Percentiles rank a stretch among this genome's conserved stretches.
Evolutionary conservation across 2,888 invertebrate species (phyloP).

Genomic region (Andrena dorsata): DNA sequence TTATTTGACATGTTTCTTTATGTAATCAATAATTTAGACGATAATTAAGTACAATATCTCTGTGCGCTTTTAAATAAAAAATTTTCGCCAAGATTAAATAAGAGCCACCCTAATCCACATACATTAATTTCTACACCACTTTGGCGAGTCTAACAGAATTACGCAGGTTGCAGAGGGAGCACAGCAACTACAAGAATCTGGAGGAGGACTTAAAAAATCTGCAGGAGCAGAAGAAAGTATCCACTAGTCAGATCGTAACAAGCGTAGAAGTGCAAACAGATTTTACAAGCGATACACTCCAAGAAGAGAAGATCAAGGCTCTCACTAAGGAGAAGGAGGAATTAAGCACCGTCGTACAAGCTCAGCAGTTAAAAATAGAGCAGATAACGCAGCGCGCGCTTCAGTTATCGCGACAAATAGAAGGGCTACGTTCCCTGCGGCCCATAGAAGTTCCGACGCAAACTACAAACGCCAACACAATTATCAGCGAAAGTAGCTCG

Average conservation of each 20-base stretch:
- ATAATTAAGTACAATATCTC: too few species aligned
- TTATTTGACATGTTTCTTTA: too few species aligned
- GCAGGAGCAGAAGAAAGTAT: constrained; percentile 73
- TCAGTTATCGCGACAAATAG: constrained; percentile 79
- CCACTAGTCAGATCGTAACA: constrained; percentile 52
- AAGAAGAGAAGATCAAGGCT: constrained; percentile 69
- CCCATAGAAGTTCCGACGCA: constrained; percentile 67
- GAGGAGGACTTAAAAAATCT: constrained; percentile 78
- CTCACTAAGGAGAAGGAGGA: constrained; percentile 79
- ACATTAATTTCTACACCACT: too few species aligned
- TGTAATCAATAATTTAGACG: too few species aligned
- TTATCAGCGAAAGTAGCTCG: constrained; percentile 82
- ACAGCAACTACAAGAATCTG: constrained; percentile 73
- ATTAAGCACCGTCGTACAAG: constrained; percentile 75
- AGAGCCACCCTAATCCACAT: too few species aligned
- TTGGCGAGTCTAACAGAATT: constrained; percentile 13
- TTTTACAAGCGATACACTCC: constrained; percentile 55
- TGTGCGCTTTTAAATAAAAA: too few species aligned
- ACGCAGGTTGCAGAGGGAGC: constrained; percentile 79
- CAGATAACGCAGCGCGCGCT: constrained; percentile 79
- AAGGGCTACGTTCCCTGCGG: constrained; percentile 75
- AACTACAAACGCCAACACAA: constrained; percentile 70
- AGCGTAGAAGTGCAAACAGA: constrained; percentile 80
- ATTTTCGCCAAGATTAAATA: too few species aligned
- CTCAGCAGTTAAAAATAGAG: constrained; percentile 81